Evolutionary conservation across 2,888 invertebrate genomes (phyloP).

Genomic region (Escarpia spicata): DNA sequence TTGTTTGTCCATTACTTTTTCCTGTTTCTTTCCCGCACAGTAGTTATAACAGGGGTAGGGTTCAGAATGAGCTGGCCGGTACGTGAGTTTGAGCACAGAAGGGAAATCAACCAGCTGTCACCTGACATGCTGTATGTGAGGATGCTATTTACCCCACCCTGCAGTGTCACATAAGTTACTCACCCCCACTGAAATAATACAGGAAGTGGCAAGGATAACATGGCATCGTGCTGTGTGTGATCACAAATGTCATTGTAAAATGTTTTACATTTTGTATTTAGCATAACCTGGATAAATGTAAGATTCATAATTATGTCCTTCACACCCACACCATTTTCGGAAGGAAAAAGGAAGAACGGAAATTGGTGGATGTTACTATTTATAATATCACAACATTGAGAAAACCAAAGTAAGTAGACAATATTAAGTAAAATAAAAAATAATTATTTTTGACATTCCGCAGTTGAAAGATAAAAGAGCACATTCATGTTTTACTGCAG

Average conservation of each 20-base stretch:
- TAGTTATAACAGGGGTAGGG: not conserved
- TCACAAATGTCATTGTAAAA: no score
- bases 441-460: not conserved
- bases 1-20: no score
- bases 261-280: not conserved
- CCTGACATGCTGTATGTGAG: not conserved
- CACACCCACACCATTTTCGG: no score
- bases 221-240: not conserved
- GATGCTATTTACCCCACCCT: not conserved
- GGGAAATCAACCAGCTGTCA: not conserved
- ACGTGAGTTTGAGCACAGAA: not conserved
- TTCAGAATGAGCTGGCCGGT: not conserved
- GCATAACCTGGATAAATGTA: no score
- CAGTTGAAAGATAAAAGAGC: not conserved
- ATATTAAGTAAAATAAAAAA: not conserved
- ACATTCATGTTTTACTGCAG: not conserved
- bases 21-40: no score
- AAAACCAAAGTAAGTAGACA: not conserved
- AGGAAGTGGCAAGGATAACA: not conserved
- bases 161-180: not conserved
- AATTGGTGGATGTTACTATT: no score
- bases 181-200: not conserved
- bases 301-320: no score
- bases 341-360: no score
- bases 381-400: not conserved